Conservation (phyloP, 2,797 vertebrate genomes). For the Gadopsis marmoratus region DNA sequence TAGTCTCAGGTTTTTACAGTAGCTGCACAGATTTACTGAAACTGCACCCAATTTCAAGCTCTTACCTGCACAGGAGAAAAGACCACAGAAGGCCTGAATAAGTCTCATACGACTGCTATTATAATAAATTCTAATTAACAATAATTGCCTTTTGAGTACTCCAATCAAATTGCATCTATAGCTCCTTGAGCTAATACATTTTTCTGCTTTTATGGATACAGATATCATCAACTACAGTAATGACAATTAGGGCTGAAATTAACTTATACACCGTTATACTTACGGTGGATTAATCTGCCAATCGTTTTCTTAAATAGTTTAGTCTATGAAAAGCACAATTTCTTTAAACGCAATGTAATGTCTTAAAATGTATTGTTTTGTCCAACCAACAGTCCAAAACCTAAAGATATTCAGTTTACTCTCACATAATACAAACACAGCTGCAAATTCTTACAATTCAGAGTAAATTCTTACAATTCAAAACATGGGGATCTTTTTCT, state of each 20-base stretch:
- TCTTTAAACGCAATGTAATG: not conserved
- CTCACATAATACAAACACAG: not conserved
- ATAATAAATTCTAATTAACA: not conserved
- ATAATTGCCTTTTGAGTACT: not conserved
- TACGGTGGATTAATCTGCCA: not conserved
- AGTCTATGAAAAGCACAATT: not conserved
- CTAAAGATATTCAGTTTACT: not conserved
- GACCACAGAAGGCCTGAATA: not conserved
- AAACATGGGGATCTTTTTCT: not conserved
- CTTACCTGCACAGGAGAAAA: not conserved
- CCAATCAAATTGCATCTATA: not conserved
- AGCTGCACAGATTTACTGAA: not conserved
- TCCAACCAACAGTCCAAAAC: not conserved
- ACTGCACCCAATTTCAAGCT: not conserved
- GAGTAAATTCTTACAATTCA: not conserved
- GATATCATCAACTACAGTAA: not conserved
- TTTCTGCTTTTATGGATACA: not conserved
- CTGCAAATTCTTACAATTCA: not conserved
- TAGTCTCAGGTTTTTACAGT: slow-evolving; percentile 5
- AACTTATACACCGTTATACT: not conserved
- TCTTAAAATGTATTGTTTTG: not conserved
- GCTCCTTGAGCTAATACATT: not conserved
- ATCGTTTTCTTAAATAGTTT: not conserved
- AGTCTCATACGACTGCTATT: not conserved
- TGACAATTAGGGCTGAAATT: not conserved